Base-by-base conservation (phyloP, 2,797 vertebrate genomes). In the Phalloptychus januarius region DNA sequence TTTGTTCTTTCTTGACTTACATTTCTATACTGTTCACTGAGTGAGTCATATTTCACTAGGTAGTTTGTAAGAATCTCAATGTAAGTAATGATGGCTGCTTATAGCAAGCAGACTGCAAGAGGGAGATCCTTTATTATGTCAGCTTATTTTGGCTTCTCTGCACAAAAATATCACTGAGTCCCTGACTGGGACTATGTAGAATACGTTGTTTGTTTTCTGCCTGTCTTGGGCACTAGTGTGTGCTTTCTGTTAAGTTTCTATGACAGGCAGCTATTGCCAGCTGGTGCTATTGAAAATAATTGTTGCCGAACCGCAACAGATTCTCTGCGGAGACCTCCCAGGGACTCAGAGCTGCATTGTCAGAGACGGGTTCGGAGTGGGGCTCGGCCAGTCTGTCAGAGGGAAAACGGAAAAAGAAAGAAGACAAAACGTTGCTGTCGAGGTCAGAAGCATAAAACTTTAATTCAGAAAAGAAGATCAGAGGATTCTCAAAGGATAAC, bases 331-430 rank as follows among this genome's bases (percentile, higher is more conserved):
- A 83, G 48, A 79, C 63, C 72, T 88, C 76, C 38, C 5, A 33
- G 33, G 74, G 83, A 86, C 81, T 95, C 91, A 96, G 80, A 96
- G 93, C 91, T 95, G 94, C 94, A 95, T 96, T 54, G 88, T 92
- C 87, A 95, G 88, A 81, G 93, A 89, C 0, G 84, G 83, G 83
- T 94, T 93, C 33, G 90, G 93, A 84, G 91, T 89, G 38, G 92
- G 92, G 93, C 88, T 94, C 48, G 85, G 91, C 89, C 93, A 95
- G 85, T 95, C 95, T 96, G 90, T 74, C 72, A 72, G 87, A 85
- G 28, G 83, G 83, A 72, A 75, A 7, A 70, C 67, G 75, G 12
- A 71, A 74, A 74, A 40, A 50, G 2, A 81, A 46, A 76, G 3
- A 67, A 31, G 48, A 61, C 46, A 54, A 15, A 71, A 74, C 16